Conservation (phyloP, 2,113 vertebrate genomes). For the Trogon surrucura region DNA sequence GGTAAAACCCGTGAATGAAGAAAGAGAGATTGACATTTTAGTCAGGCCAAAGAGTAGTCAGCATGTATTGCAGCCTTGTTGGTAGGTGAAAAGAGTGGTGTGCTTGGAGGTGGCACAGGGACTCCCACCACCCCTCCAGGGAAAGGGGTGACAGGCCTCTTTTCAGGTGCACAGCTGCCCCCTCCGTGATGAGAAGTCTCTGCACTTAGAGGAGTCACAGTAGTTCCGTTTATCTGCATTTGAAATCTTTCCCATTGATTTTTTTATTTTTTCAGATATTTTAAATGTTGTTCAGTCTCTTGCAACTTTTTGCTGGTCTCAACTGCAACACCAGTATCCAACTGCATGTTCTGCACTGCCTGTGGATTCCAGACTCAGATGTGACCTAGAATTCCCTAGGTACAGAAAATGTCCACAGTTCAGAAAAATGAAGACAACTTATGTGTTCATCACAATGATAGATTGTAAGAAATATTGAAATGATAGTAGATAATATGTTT, state of each 20-base stretch:
- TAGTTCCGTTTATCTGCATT: not conserved
- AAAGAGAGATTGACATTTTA: not conserved
- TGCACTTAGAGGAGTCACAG: not conserved
- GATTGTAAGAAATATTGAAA: not conserved
- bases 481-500: not conserved
- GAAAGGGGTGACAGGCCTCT: fast-evolving
- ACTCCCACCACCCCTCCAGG: fast-evolving
- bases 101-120: not conserved
- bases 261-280: not conserved
- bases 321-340: fast-evolving
- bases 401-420: not conserved
- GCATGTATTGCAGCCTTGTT: not conserved
- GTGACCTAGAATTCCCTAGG: not conserved
- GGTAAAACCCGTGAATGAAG: not conserved
- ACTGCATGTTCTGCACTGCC: not conserved
- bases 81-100: not conserved
- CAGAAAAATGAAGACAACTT: not conserved
- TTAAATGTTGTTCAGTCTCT: not conserved
- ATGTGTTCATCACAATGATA: not conserved
- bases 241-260: not conserved
- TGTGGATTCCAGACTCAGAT: not conserved
- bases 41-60: not conserved
- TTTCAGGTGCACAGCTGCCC: fast-evolving
- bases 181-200: not conserved
- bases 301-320: not conserved